phyloP scores from a whole-genome alignment of 2,113 vertebrate genomes.

The Mesitornis unicolor region DNA sequence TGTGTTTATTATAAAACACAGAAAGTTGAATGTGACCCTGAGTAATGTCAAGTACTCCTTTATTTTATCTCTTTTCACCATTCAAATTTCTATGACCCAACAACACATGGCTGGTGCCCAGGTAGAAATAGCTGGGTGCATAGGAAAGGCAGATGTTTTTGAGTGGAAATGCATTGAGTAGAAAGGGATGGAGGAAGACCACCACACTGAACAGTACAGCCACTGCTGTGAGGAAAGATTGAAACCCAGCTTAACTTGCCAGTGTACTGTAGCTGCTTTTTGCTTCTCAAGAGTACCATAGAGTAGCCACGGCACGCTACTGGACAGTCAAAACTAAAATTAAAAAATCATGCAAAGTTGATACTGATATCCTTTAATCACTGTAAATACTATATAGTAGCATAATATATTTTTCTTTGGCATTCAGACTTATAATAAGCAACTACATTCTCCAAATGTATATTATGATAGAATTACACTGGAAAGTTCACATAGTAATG shows the following conservation, averaged over 20 bases:
- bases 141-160: not conserved
- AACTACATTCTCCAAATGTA: not conserved
- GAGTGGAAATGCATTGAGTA: not conserved
- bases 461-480: not conserved
- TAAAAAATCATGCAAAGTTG: not conserved
- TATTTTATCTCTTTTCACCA: not conserved
- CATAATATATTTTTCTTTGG: not conserved
- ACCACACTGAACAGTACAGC: not conserved
- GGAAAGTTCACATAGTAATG: not conserved
- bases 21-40: not conserved
- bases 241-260: not conserved
- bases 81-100: not conserved
- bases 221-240: not conserved
- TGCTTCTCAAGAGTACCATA: not conserved
- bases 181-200: not conserved
- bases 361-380: not conserved
- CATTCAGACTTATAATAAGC: not conserved
- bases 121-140: not conserved
- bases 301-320: not conserved
- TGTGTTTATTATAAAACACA: not conserved
- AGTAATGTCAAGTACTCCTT: not conserved
- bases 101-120: not conserved
- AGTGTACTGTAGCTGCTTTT: not conserved
- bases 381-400: not conserved
- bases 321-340: not conserved